Conservation (phyloP, 2,888 invertebrate species). For the Plagodis pulveraria region DNA sequence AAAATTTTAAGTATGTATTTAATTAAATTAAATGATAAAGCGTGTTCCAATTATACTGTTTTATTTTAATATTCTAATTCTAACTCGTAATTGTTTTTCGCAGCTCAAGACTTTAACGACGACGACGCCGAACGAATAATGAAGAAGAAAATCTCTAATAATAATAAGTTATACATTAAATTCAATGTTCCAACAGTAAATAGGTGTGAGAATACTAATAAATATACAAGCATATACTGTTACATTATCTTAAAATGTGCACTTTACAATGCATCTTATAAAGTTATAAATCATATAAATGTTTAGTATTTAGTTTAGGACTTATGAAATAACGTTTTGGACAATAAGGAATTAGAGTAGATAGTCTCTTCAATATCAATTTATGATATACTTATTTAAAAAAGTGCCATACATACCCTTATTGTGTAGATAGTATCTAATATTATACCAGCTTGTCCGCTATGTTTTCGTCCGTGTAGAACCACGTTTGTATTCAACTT, state of each 20-base stretch:
- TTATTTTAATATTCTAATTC: too few species aligned
- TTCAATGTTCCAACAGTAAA: constrained; percentile 55
- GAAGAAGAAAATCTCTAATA: constrained; percentile 25
- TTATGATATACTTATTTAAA: constrained; percentile 22
- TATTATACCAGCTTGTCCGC: constrained; percentile 38
- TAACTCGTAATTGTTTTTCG: not conserved
- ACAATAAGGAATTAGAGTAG: constrained; percentile 27
- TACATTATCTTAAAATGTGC: not conserved
- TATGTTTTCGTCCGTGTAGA: constrained; percentile 17
- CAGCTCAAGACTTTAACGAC: constrained; percentile 25
- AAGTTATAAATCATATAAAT: constrained; percentile 12
- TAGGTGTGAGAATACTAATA: constrained; percentile 15
- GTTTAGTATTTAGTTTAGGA: constrained; percentile 19
- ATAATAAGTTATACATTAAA: constrained; percentile 27
- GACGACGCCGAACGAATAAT: constrained; percentile 17
- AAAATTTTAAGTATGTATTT: too few species aligned
- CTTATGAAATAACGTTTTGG: constrained; percentile 15
- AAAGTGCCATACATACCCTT: constrained; percentile 49
- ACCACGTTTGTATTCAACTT: too few species aligned
- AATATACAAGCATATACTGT: not conserved
- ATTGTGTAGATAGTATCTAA: constrained; percentile 67
- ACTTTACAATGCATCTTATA: not conserved
- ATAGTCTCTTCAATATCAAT: constrained; percentile 23
- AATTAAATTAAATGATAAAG: too few species aligned
- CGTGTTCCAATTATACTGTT: too few species aligned